Evolutionary conservation across 1,140 invertebrate species (phyloP).

Genomic region (Trachymyrmex cornetzi): DNA sequence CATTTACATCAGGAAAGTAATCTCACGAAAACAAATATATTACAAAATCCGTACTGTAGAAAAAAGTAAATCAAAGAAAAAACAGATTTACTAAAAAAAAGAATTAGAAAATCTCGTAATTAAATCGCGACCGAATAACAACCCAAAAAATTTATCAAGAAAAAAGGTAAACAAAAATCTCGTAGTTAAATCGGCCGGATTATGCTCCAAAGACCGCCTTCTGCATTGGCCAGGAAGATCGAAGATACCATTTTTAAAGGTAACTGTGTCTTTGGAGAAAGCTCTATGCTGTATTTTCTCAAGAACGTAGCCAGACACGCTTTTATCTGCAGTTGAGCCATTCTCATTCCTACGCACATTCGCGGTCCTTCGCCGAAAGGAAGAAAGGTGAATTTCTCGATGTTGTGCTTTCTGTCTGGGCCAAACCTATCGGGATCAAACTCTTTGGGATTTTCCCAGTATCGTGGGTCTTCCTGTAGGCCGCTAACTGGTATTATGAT

Average conservation of each 20-base stretch:
- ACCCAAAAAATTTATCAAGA: not conserved
- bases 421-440: constrained; percentile 90
- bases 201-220: constrained; percentile 6
- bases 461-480: constrained; percentile 85
- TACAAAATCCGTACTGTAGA: too few relatives aligned
- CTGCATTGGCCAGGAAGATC: not conserved
- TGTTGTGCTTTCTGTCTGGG: constrained; percentile 79
- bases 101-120: not conserved
- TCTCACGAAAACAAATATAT: too few relatives aligned
- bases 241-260: not conserved
- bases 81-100: too few relatives aligned
- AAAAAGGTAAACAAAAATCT: not conserved
- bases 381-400: constrained; percentile 82
- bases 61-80: too few relatives aligned
- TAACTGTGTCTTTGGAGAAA: constrained; percentile 16
- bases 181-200: not conserved
- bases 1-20: too few relatives aligned
- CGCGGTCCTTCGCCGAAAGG: constrained; percentile 89
- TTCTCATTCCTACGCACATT: constrained; percentile 87
- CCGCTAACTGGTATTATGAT: constrained; percentile 79
- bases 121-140: not conserved
- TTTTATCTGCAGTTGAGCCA: constrained; percentile 74
- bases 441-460: constrained; percentile 88
- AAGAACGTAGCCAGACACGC: not conserved
- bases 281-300: constrained; percentile 23